Base-by-base conservation (phyloP, 2,888 invertebrate genomes). In the Ametastegia equiseti region DNA sequence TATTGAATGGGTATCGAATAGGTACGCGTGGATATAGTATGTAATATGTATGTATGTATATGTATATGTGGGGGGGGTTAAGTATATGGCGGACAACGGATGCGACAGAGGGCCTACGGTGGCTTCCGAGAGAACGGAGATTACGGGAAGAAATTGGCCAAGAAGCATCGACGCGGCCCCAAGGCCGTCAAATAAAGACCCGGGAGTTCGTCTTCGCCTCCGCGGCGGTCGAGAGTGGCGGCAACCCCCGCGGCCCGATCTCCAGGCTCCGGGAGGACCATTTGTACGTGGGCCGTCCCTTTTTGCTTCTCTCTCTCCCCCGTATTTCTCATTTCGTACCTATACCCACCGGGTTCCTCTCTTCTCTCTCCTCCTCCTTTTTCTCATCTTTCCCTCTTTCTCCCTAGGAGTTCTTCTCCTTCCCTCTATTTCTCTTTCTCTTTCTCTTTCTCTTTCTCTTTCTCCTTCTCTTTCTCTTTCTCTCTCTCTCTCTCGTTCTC, bases 251-350 rank as follows among this genome's bases (percentile, higher is more conserved):
- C 78, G 78, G 42, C 78, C 78, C 78, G 78, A 78, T 78, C 60
- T 78, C 63, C 60, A 63, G 75, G 79, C 80, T 73, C 80, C 81
- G 83, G 83, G 82, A 83, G 83, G 80, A 82, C 82, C 81, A 83
- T 85, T 83, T 83, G 83, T 84, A 82, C 83, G 81, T 80, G 80
- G 84, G 75, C 69, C 82, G 82, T 67, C 81, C 81, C 79, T 80
- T 79, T 81, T 79, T 77, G 65, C 47, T 80, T 69, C 75, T 57
- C 36, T 57, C 67, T 54, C 39, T 60, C 81, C 47, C 54, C 45
- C 78, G 78, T 78, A 78, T 78, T 78, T 78, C 78, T 78, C 78
- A 78, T 78, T 78, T 39, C 78, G 78, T 78, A 78, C 60, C 50
- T 78, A 78, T 78, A 73, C 80, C 82, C 79, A 81, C 67, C 75